Percentiles rank a stretch among this genome's conserved stretches.
Evolutionary conservation across 2,113 vertebrate genomes (phyloP).

Genomic region (Melanerpes aurifrons): DNA sequence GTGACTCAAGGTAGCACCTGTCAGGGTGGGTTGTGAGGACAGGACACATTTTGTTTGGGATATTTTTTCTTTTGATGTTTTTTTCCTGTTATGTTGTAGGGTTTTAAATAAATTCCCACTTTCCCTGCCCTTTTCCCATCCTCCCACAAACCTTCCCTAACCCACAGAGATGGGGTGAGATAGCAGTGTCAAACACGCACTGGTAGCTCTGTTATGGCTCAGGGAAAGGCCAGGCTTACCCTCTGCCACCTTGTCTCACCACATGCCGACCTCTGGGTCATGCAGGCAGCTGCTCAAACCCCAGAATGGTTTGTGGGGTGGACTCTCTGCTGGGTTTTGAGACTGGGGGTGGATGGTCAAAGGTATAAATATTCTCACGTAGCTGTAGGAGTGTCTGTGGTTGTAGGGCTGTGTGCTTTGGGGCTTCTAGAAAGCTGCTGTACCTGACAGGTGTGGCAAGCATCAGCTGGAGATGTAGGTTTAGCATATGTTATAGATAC

Average conservation of each 20-base stretch:
- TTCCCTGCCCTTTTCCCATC: background rate
- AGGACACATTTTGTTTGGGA: background rate
- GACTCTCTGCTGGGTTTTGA: background rate
- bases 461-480: background rate
- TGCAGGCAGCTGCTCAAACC: background rate
- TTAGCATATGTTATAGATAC: background rate
- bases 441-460: background rate
- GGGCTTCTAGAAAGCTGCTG: background rate
- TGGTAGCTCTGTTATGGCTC: background rate
- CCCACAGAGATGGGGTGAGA: rapidly evolving
- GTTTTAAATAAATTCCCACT: background rate
- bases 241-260: background rate
- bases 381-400: conserved; percentile 30
- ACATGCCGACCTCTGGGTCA: background rate
- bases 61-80: background rate
- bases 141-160: background rate
- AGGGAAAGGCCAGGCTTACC: background rate
- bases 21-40: rapidly evolving
- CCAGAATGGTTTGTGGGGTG: background rate
- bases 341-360: background rate
- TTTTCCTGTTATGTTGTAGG: background rate
- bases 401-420: background rate
- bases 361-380: background rate
- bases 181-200: rapidly evolving
- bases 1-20: background rate